phyloP scores from a whole-genome alignment of 2,113 vertebrate species.

The Willisornis vidua region DNA sequence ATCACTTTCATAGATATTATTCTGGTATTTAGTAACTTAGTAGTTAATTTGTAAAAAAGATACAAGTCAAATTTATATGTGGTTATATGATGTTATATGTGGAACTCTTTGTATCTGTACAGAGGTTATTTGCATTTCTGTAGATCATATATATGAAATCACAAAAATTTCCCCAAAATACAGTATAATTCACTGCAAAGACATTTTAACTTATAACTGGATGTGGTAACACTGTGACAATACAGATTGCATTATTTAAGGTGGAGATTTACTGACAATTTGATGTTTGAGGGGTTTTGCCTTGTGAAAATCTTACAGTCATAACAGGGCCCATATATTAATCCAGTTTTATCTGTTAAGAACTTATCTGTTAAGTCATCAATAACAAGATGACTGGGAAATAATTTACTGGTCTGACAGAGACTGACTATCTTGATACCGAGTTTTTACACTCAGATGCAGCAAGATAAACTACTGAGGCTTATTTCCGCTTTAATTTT shows the following conservation, averaged over 20 bases:
- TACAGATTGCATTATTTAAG: not conserved
- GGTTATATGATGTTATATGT: not conserved
- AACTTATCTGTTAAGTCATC: not conserved
- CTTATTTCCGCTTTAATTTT: conserved; percentile 13
- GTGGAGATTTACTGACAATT: not conserved
- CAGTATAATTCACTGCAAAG: not conserved
- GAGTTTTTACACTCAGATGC: not conserved
- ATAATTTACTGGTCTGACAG: conserved; percentile 15
- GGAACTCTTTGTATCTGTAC: not conserved
- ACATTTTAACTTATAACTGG: not conserved
- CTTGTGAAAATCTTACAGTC: not conserved
- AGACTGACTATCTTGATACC: not conserved
- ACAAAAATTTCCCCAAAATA: not conserved
- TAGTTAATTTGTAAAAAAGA: not conserved
- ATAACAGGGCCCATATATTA: not conserved
- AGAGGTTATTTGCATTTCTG: not conserved
- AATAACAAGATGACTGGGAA: not conserved
- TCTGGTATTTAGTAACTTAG: not conserved
- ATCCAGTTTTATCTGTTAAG: not conserved
- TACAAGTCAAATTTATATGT: not conserved
- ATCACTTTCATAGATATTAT: not conserved
- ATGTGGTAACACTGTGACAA: not conserved
- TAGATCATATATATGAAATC: not conserved
- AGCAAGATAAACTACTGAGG: not conserved
- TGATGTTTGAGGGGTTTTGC: not conserved